Evolutionary conservation across 2,888 invertebrate species (phyloP), one percentile per base, ranked within the genome.

Genomic region (Eupeodes luniger): DNA sequence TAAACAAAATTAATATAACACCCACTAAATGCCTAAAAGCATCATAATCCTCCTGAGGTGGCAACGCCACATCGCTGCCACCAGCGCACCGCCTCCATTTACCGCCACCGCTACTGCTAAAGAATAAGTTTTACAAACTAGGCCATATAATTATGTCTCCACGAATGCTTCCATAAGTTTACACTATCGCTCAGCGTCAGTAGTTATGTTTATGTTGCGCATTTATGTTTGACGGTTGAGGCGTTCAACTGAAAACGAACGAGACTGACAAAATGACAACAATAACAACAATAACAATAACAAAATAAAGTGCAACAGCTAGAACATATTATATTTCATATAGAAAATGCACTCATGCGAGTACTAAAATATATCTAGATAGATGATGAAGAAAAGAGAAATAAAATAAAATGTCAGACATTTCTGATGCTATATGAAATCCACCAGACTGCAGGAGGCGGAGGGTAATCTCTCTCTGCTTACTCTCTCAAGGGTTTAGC

Each of bases 241-340:
- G 86, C 86, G 82, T 82, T 86, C 86, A 82, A 70, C 82, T 55
- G 82, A 74, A 81, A 81, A 67, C 47, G 55, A 19, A 40, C 74
- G 40, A 57, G 44, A 57, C 69, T 69, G 44, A 67, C 74, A 62
- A 27, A 27, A 36, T 2, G 19, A 66, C 55, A 69, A 74, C 49
- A 55, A 61, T 16, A 40, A 61, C 16, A 40, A 61, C n/a, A 72
- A 82, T 16, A 51, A 70, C 36, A 49, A 61, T n/a, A 40, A 61
- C 16, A 40, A 61, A n/a, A 72, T 19, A 82, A 77, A 78, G 78
- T 74, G 85, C 81, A 81, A 74, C 82, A 82, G 70, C 70, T 81
- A 70, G 70, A 44, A 70, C 55, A 62, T 49, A 59, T 77, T 49
- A 47, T 16, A 77, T 72, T 55, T 77, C 19, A 19, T 19, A 19